Conservation (phyloP, 2,888 invertebrate species). For the Ichneumoninae sp. region DNA sequence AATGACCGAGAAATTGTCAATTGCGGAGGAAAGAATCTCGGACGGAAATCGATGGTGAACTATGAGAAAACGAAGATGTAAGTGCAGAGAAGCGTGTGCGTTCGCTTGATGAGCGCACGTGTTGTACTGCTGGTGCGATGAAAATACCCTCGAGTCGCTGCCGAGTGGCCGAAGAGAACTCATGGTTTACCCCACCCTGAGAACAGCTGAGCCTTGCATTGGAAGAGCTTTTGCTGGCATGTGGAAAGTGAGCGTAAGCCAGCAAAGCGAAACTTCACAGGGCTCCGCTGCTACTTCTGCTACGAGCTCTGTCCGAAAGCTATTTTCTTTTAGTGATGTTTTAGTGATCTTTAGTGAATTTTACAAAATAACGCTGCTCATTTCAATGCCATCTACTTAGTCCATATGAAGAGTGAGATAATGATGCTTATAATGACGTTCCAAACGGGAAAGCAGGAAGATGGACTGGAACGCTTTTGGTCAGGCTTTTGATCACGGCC, state of each 20-base stretch:
- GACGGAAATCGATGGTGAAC: conserved; percentile 19
- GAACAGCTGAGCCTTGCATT: conserved; percentile 71
- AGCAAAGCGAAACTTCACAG: neutral
- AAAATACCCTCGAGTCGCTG: conserved; percentile 80
- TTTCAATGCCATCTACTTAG: no score
- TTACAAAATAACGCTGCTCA: neutral
- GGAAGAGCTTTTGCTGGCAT: conserved; percentile 46
- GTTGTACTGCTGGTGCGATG: conserved; percentile 80
- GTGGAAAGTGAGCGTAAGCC: conserved; percentile 38
- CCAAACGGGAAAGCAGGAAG: neutral
- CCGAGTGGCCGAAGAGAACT: conserved; percentile 73
- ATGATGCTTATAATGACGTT: no score
- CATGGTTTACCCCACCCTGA: conserved; percentile 77
- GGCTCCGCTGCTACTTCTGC: neutral
- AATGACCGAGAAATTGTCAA: neutral
- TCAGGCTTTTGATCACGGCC: conserved; percentile 42
- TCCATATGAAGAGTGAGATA: no score
- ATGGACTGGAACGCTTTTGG: neutral
- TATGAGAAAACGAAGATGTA: conserved; percentile 35
- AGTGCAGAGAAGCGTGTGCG: conserved; percentile 69
- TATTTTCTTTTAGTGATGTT: neutral
- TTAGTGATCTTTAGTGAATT: no score
- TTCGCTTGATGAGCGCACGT: conserved; percentile 78
- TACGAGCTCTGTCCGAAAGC: neutral
- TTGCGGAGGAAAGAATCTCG: neutral